These are phyloP conservation scores for Atlantisia rogersi DNA, from an alignment of 2,113 vertebrate species.

Conservation along the genomic window DNA sequence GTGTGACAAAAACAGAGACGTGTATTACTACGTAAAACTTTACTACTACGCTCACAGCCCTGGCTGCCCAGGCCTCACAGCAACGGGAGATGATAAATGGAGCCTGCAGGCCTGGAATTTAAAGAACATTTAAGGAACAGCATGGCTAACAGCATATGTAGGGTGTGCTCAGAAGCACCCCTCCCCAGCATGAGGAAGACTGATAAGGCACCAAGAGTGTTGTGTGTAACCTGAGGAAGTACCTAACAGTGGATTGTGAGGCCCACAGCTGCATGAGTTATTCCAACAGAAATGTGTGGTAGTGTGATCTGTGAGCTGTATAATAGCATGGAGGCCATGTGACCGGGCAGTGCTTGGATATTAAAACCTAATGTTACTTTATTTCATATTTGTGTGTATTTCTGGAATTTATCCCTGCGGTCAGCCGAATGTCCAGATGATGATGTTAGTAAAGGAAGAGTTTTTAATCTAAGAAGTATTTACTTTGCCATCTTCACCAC, in stretches of 20 bases:
- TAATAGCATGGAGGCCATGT: not conserved
- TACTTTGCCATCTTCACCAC: not conserved
- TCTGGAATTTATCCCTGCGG: not conserved
- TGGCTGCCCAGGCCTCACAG: not conserved
- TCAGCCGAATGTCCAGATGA: not conserved
- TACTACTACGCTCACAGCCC: not conserved
- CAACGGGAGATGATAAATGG: not conserved
- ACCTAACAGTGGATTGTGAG: rapidly evolving
- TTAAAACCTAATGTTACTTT: not conserved
- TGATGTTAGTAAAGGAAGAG: not conserved
- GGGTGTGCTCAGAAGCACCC: not conserved
- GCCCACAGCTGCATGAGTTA: not conserved
- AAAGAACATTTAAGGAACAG: not conserved
- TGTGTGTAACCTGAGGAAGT: not conserved
- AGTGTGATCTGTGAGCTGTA: not conserved
- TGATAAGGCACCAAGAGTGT: not conserved
- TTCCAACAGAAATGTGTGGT: not conserved
- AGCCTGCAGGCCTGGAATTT: not conserved
- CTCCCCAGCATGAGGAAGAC: not conserved
- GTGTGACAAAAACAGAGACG: too few relatives aligned
- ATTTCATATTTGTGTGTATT: not conserved
- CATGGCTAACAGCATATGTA: not conserved
- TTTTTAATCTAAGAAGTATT: not conserved
- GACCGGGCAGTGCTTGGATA: not conserved
- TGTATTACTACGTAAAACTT: too few relatives aligned